Evolutionary conservation across 2,888 invertebrate genomes (phyloP).

Genomic region (Diarsia mendica): DNA sequence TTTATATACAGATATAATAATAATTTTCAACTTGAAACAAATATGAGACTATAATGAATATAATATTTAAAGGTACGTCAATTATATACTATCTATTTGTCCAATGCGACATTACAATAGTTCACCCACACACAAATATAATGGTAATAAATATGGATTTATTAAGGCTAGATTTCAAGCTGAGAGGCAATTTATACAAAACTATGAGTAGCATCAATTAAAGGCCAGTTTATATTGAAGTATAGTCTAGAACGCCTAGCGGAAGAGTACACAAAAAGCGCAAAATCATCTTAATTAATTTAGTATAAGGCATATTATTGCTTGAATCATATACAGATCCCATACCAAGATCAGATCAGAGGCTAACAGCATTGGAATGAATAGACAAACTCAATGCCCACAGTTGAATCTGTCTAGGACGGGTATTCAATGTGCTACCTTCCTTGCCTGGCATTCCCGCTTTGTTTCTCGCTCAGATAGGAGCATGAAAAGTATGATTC

Average conservation of each 20-base stretch:
- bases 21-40: conserved; percentile 74
- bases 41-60: conserved; percentile 73
- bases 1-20: conserved; percentile 80
- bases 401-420: no score
- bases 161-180: conserved; percentile 68
- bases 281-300: conserved; percentile 17
- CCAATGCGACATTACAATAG: conserved; percentile 75
- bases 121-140: conserved; percentile 73
- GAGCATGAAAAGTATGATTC: no score
- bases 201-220: conserved; percentile 46
- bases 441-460: no score
- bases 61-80: conserved; percentile 79
- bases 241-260: conserved; percentile 25
- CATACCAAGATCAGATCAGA: conserved; percentile 14
- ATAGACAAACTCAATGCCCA: no score
- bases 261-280: conserved; percentile 53
- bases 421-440: no score
- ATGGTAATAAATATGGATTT: conserved; percentile 67
- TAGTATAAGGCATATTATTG: conserved; percentile 53
- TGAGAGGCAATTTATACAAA: conserved; percentile 67
- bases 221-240: conserved; percentile 56
- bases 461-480: no score
- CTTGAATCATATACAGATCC: conserved; percentile 29
- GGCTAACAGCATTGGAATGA: not conserved
- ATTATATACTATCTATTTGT: conserved; percentile 77